Evolutionary conservation across 2,888 invertebrate genomes (phyloP).

Genomic region (Rotaria socialis): DNA sequence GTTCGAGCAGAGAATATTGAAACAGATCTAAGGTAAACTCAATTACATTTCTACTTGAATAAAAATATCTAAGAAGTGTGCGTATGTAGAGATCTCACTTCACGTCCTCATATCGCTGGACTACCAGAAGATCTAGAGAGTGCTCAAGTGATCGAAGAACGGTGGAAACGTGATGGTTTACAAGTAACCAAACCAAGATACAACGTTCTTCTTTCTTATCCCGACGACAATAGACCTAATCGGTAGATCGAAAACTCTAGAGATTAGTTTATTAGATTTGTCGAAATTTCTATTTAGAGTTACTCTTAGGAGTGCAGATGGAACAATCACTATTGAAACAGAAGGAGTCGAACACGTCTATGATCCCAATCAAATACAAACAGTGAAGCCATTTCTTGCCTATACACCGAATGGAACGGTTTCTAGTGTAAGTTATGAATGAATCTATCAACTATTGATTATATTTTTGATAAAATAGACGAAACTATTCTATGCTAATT

Average conservation of each 20-base stretch:
- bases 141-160: not conserved
- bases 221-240: not conserved
- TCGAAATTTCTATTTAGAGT: not conserved
- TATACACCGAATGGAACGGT: slow-evolving; percentile 40
- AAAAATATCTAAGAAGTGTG: too few relatives aligned
- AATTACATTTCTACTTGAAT: not conserved
- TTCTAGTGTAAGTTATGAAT: slow-evolving; percentile 20
- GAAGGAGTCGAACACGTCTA: not conserved
- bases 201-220: slow-evolving; percentile 24
- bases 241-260: not conserved
- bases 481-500: slow-evolving; percentile 44
- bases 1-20: not conserved
- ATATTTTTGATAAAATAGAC: not conserved
- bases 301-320: not conserved
- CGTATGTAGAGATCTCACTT: not conserved
- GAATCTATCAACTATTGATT: too few relatives aligned
- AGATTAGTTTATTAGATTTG: too few relatives aligned
- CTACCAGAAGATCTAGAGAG: slow-evolving; percentile 4
- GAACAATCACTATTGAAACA: not conserved
- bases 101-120: slow-evolving; percentile 30
- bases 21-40: not conserved
- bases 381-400: slow-evolving; percentile 43
- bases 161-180: not conserved
- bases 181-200: not conserved
- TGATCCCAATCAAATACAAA: not conserved